A percentile compares a stretch with the other conserved stretches of the same genome.
Conservation (phyloP, 2,797 vertebrate species). For the Typhlichthys subterraneus region DNA sequence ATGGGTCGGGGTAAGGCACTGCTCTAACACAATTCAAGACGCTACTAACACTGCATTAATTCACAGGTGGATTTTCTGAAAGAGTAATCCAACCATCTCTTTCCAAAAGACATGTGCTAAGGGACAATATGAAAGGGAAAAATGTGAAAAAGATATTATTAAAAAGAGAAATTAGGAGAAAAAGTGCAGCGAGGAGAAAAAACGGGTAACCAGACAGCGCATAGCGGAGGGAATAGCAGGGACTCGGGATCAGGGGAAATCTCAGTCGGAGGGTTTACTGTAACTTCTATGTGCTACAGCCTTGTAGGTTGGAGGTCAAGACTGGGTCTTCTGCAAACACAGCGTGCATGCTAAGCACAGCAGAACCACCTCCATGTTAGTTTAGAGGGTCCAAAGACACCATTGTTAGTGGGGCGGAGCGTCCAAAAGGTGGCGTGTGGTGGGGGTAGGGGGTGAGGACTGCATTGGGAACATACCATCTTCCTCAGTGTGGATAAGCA, state of each 20-base stretch:
- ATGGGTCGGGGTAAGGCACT: constrained; percentile 24
- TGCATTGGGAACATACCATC: constrained; percentile 91
- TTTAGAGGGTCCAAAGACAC: constrained; percentile 22
- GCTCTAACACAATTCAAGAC: too few species aligned
- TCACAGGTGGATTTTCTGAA: background rate
- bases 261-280: constrained; percentile 23
- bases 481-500: constrained; percentile 96
- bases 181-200: constrained; percentile 35
- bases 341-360: constrained; percentile 13
- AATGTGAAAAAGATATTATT: constrained; percentile 15
- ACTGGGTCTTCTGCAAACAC: constrained; percentile 1
- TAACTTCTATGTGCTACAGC: constrained; percentile 30
- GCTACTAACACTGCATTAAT: background rate
- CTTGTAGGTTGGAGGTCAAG: constrained; percentile 22
- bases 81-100: constrained; percentile 27
- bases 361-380: constrained; percentile 41
- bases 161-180: constrained; percentile 13
- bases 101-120: constrained; percentile 14
- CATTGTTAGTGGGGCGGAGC: constrained; percentile 23
- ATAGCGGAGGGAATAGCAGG: constrained; percentile 30
- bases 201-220: constrained; percentile 29
- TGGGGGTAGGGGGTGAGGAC: constrained; percentile 20
- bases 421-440: constrained; percentile 61
- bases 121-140: constrained; percentile 25
- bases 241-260: constrained; percentile 28